Evolutionary conservation across 1,140 invertebrate species (phyloP), one percentile per base, ranked within the genome.

Genomic region (Zaprionus africanus): DNA sequence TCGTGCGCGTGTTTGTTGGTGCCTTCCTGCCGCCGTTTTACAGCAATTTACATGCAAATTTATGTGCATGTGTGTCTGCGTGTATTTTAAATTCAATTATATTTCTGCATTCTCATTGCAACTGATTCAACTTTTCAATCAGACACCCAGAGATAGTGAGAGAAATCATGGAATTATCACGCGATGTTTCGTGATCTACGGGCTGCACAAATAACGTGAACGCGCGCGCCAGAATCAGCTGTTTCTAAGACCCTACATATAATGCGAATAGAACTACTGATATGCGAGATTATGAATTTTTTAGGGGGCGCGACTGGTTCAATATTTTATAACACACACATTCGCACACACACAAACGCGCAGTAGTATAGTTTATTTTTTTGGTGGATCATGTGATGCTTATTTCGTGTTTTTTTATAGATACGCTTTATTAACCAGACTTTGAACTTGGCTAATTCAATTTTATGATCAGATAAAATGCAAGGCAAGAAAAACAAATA

Each of bases 381-480:
- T 49, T 22, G 22, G 15, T 60, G 49, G 80, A 86, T 87, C 84
- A 87, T 88, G 84, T 87, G 83, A 86, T 87, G 61, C 34, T 62
- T 75, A 24, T 43, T 54, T 49, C n/a, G 31, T 53, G 28, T 17
- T 60, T 63, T 81, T 62, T 12, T 62, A 6, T 54, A 19, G 24
- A 31, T 49, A 57, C 72, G 72, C 53, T 76, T 82, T 84, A 80
- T 76, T 86, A 79, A 36, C 24, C 17, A 67, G 77, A 86, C 84
- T 86, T 88, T 86, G 83, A 78, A 61, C 83, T 74, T 26, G 34
- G 49, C 36, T 36, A 66, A 62, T 56, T 59, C 34, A 67, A 24
- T 78, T 81, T 77, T 72, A 86, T 76, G 73, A 75, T 78, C 70
- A 79, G 82, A 86, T 86, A 86, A 83, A 87, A 73, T 74, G 68